Evolutionary conservation across 2,797 vertebrate species (phyloP).

Genomic region (Coregonus suidteri): DNA sequence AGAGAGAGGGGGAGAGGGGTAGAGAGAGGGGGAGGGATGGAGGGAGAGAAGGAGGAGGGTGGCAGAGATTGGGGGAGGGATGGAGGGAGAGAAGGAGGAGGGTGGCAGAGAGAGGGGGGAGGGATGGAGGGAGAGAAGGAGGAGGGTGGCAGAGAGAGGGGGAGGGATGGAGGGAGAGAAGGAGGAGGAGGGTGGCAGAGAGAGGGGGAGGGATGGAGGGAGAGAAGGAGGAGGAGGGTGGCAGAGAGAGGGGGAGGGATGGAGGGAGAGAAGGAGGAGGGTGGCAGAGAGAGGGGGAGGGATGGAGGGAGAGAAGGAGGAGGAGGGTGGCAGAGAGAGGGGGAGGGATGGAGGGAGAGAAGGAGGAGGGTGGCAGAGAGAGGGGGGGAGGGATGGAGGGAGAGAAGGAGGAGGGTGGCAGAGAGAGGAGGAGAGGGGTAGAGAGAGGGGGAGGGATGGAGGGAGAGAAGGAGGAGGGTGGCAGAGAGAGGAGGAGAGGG

Average conservation of each 20-base stretch:
- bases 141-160: background rate
- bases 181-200: slow-evolving; percentile 5
- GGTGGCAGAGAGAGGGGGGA: background rate
- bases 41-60: slow-evolving; percentile 16
- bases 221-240: slow-evolving; percentile 13
- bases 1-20: background rate
- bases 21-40: slow-evolving; percentile 7
- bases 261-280: slow-evolving; percentile 21
- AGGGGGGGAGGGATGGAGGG: background rate
- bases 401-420: too few relatives aligned
- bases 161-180: too few relatives aligned
- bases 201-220: too few relatives aligned
- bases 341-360: too few relatives aligned
- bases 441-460: background rate
- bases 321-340: background rate
- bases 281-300: background rate
- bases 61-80: too few relatives aligned
- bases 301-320: too few relatives aligned
- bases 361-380: background rate
- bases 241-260: background rate
- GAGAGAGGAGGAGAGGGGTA: slow-evolving; percentile 35
- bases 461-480: slow-evolving; percentile 18
- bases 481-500: background rate
- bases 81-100: slow-evolving; percentile 23
- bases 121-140: too few relatives aligned